Conservation (phyloP, 2,797 vertebrate genomes). For the Gymnothorax reevesii region DNA sequence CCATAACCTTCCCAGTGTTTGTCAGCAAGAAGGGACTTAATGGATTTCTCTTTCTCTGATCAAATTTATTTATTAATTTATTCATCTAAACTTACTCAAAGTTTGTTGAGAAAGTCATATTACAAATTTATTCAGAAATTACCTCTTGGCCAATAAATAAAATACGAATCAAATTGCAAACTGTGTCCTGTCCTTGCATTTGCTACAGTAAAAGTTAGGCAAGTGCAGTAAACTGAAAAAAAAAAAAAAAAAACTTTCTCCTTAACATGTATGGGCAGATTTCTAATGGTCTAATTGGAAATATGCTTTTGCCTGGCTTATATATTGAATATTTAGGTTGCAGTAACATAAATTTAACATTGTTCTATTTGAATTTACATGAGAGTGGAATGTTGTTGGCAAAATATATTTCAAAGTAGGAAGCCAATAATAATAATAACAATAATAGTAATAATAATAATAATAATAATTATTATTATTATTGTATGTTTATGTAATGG, state of each 20-base stretch:
- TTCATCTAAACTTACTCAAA: slow-evolving; percentile 1
- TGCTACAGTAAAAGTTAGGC: not conserved
- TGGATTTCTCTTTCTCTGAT: not conserved
- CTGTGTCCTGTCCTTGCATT: too few species aligned
- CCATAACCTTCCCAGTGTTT: slow-evolving; percentile 30
- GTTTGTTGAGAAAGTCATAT: not conserved
- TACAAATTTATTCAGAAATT: not conserved
- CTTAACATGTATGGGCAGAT: not conserved
- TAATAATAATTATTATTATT: too few species aligned
- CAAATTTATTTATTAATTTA: not conserved
- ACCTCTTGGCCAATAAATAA: not conserved
- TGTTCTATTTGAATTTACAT: not conserved
- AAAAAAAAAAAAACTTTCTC: not conserved
- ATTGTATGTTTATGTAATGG: too few species aligned
- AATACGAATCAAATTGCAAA: not conserved
- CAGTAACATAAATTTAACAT: not conserved
- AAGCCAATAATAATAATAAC: too few species aligned
- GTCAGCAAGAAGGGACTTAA: not conserved
- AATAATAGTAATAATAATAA: too few species aligned
- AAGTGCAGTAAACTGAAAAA: not conserved
- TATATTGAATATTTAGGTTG: not conserved
- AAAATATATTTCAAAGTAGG: not conserved
- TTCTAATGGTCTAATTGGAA: not conserved
- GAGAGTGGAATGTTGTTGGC: not conserved
- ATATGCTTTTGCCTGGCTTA: too few species aligned